A percentile compares a stretch with the other conserved stretches of the same genome.
Evolutionary conservation across 2,797 vertebrate species (phyloP).

Genomic region (Otolemur crassicaudatus): DNA sequence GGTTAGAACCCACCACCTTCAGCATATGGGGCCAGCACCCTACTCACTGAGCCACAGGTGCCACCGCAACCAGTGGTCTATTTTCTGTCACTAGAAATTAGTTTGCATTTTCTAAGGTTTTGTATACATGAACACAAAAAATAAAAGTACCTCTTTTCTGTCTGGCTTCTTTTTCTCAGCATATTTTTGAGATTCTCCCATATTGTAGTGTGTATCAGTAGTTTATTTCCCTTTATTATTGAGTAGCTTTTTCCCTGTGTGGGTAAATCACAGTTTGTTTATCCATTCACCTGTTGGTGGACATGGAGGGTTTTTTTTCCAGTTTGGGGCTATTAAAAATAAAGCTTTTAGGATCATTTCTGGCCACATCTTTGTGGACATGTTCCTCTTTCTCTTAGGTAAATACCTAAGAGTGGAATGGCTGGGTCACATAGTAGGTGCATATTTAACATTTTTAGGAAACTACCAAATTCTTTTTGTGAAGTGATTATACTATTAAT

Average conservation of each 20-base stretch:
- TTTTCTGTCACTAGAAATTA: not conserved
- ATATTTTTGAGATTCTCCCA: not conserved
- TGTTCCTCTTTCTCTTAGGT: not conserved
- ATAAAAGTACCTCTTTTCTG: not conserved
- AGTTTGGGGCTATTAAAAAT: not conserved
- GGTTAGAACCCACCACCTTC: too few relatives aligned
- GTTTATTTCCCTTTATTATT: not conserved
- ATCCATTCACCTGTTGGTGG: not conserved
- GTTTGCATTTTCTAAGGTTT: not conserved
- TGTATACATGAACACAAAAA: not conserved
- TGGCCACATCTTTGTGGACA: not conserved
- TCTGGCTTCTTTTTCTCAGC: not conserved
- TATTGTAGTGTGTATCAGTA: not conserved
- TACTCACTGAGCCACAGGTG: not conserved
- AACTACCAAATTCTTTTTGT: not conserved
- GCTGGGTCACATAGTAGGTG: not conserved
- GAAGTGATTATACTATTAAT: not conserved
- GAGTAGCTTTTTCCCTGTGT: not conserved
- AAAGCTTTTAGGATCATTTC: not conserved
- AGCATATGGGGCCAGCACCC: too few relatives aligned
- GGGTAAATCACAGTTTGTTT: not conserved
- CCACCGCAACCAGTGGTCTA: not conserved
- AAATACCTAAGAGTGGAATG: not conserved
- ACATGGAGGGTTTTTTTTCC: not conserved
- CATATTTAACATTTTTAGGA: not conserved